Conservation (phyloP, 2,888 invertebrate genomes). For the Spisula solida region DNA sequence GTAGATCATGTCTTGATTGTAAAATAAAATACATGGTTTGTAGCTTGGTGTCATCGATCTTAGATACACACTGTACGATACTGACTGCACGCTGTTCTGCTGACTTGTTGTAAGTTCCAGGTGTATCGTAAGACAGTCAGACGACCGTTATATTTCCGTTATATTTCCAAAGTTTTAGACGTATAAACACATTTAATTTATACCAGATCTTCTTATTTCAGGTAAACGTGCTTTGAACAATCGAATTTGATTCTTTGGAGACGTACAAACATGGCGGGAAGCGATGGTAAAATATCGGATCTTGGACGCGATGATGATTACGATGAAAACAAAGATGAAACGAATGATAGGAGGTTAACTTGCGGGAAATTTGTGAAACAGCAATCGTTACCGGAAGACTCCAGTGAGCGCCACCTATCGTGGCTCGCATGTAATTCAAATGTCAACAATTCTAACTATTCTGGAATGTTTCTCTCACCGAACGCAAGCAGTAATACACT, state of each 20-base stretch:
- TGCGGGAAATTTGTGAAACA: constrained; percentile 32
- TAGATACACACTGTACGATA: not conserved
- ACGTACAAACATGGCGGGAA: not conserved
- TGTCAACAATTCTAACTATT: not conserved
- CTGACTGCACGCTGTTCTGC: not conserved
- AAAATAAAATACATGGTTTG: not conserved
- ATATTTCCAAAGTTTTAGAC: not conserved
- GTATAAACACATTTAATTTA: not conserved
- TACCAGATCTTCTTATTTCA: not conserved
- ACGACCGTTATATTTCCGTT: not conserved
- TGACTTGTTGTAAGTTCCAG: not conserved
- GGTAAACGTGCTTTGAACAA: not conserved
- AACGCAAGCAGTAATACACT: constrained; percentile 59
- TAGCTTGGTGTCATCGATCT: not conserved
- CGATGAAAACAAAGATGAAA: not conserved
- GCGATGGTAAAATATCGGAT: not conserved
- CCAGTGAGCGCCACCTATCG: constrained; percentile 1
- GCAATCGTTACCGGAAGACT: constrained; percentile 36
- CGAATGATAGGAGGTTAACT: not conserved
- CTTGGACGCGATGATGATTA: not conserved
- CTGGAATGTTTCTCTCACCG: constrained; percentile 49
- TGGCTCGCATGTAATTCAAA: constrained; percentile 30
- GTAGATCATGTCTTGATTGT: not conserved
- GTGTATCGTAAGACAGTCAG: not conserved
- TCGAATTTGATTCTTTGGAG: not conserved